Conservation (phyloP, 2,113 vertebrate species). For the Otolemur garnettii region DNA sequence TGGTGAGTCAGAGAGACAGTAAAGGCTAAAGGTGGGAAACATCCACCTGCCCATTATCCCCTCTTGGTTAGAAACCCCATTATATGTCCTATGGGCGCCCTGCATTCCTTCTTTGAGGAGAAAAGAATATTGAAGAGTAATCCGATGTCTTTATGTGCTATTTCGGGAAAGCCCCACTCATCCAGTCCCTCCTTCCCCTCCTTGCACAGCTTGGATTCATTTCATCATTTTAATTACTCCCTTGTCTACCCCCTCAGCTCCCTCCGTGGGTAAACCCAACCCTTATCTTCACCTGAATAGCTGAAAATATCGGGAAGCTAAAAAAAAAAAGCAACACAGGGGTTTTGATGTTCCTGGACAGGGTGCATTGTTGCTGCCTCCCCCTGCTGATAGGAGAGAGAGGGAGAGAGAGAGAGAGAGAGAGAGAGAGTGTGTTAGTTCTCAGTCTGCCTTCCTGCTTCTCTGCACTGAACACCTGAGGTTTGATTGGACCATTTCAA, state of each 20-base stretch:
- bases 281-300: neutral
- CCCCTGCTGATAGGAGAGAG: neutral
- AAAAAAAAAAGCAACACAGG: neutral
- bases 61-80: slow-evolving; percentile 51
- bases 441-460: neutral
- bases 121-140: slow-evolving; percentile 4
- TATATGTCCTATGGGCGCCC: neutral
- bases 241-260: neutral
- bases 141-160: neutral
- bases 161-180: slow-evolving; percentile 29
- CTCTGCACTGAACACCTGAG: neutral
- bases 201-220: neutral
- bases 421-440: too few species aligned
- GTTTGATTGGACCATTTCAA: neutral
- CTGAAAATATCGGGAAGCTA: slow-evolving; percentile 36
- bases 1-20: neutral
- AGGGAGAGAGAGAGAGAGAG: neutral
- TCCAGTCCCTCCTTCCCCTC: slow-evolving; percentile 32
- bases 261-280: slow-evolving; percentile 24
- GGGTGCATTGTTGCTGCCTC: neutral
- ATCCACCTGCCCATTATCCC: neutral
- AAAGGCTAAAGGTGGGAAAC: neutral
- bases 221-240: slow-evolving; percentile 39
- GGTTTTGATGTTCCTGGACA: neutral
- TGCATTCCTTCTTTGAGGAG: slow-evolving; percentile 40